Conservation (phyloP, 2,797 vertebrate genomes). For the Acanthopagrus latus region DNA sequence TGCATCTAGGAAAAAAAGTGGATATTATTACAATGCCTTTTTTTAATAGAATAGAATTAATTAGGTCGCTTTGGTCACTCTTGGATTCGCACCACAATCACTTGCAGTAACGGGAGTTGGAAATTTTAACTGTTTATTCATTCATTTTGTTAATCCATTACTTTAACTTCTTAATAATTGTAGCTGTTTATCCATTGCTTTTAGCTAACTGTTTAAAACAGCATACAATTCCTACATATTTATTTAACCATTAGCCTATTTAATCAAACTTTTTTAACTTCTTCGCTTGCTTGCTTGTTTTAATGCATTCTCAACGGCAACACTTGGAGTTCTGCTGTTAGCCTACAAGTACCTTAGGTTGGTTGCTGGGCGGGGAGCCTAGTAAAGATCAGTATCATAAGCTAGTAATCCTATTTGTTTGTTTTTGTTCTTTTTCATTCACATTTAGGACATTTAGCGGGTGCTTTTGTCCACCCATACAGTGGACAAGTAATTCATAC, state of each 20-base stretch:
- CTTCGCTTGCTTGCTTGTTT: background rate
- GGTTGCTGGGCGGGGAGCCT: background rate
- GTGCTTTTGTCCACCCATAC: no score
- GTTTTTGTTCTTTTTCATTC: background rate
- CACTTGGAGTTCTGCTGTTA: background rate
- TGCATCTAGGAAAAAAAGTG: no score
- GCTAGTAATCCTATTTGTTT: background rate
- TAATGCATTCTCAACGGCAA: background rate
- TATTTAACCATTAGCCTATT: background rate
- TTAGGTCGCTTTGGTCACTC: background rate
- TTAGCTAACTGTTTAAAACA: background rate
- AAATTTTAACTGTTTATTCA: background rate
- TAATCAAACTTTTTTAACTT: background rate
- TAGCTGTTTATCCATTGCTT: background rate
- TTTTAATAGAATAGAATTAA: background rate
- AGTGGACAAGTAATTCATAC: no score
- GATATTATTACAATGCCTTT: background rate
- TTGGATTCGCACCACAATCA: background rate
- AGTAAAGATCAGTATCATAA: background rate
- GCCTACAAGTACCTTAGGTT: background rate
- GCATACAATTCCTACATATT: background rate
- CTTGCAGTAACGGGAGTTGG: background rate
- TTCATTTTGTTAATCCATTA: background rate
- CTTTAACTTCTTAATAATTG: no score
- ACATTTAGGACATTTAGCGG: no score